phyloP scores from a whole-genome alignment of 2,888 invertebrate genomes.

The Sphinx pinastri region DNA sequence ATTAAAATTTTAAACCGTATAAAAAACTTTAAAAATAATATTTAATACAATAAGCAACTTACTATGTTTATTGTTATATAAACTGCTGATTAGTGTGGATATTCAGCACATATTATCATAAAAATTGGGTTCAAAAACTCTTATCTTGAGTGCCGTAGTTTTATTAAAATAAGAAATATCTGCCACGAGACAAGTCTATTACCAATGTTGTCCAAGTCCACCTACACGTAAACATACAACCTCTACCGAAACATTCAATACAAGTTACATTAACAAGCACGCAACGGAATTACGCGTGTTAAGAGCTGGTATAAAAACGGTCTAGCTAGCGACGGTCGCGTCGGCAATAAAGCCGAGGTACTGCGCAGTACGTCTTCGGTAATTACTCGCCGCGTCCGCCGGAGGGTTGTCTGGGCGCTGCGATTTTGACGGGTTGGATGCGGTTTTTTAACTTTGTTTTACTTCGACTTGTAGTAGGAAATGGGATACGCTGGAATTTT shows the following conservation, averaged over 20 bases:
- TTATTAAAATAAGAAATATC: not conserved
- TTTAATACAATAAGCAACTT: not conserved
- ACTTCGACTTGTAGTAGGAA: too few relatives aligned
- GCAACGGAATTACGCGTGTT: conserved; percentile 18
- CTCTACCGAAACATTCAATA: not conserved
- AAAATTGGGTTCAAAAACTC: too few relatives aligned
- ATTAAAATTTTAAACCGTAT: too few relatives aligned
- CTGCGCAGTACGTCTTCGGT: conserved; percentile 49
- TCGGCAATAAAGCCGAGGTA: conserved; percentile 50
- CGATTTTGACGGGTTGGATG: conserved; percentile 31
- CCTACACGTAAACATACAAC: not conserved
- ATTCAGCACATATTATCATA: too few relatives aligned
- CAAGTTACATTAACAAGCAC: conserved; percentile 20
- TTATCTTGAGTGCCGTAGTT: too few relatives aligned
- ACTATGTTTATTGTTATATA: not conserved
- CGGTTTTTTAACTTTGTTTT: conserved; percentile 28
- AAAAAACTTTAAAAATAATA: too few relatives aligned
- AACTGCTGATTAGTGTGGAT: too few relatives aligned
- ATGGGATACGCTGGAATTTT: too few relatives aligned
- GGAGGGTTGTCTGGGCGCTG: conserved; percentile 36
- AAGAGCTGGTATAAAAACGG: conserved; percentile 15
- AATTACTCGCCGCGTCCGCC: conserved; percentile 53
- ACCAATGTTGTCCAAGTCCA: not conserved
- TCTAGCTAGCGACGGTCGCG: not conserved
- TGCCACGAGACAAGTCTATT: not conserved